Percentiles rank a stretch among this genome's conserved stretches.
phyloP scores from a whole-genome alignment of 2,797 vertebrate genomes.

The Lindbergichthys nudifrons region DNA sequence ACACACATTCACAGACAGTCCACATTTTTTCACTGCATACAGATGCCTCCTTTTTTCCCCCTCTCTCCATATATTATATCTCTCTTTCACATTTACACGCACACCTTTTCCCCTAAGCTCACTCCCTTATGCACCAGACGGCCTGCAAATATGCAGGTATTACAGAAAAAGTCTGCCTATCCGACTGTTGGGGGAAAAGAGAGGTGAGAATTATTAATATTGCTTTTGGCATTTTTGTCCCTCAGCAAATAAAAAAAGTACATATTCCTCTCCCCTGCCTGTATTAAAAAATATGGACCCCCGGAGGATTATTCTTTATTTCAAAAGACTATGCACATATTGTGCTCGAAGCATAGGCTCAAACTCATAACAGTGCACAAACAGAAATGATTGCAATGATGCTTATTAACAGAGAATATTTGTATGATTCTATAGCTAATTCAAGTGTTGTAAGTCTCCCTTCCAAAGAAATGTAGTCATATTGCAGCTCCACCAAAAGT shows the following conservation, averaged over 20 bases:
- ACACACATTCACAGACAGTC: slow-evolving; percentile 38
- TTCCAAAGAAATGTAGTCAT: not conserved
- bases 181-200: slow-evolving; percentile 64
- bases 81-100: slow-evolving; percentile 48
- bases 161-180: slow-evolving; percentile 75
- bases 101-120: slow-evolving; percentile 70
- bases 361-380: slow-evolving; percentile 46
- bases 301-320: slow-evolving; percentile 49
- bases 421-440: not conserved
- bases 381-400: slow-evolving; percentile 33
- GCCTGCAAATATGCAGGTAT: slow-evolving; percentile 82
- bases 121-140: slow-evolving; percentile 73
- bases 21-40: slow-evolving; percentile 64
- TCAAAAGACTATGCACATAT: slow-evolving; percentile 42
- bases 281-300: slow-evolving; percentile 48
- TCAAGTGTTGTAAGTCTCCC: slow-evolving; percentile 18
- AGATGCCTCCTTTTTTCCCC: slow-evolving; percentile 59
- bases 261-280: slow-evolving; percentile 64
- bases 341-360: slow-evolving; percentile 26
- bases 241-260: slow-evolving; percentile 81
- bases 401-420: slow-evolving; percentile 17
- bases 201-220: slow-evolving; percentile 81
- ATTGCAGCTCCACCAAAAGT: slow-evolving; percentile 7
- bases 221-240: slow-evolving; percentile 72
- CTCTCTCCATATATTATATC: slow-evolving; percentile 33